Conservation (phyloP, 2,797 vertebrate species). For the Gallinago stenura region DNA sequence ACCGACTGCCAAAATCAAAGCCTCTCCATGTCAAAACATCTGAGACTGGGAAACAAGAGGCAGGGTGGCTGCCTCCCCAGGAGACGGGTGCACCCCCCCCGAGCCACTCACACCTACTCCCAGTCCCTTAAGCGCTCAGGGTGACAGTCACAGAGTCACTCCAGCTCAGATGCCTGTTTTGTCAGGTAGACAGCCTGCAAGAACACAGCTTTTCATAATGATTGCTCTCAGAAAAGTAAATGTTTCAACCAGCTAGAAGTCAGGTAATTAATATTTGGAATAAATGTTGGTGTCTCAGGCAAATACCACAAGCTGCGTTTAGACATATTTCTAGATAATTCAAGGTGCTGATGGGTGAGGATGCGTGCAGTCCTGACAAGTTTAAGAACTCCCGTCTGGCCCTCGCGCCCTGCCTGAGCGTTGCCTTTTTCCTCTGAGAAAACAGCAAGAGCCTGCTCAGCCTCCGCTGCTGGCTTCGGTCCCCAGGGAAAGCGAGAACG, state of each 20-base stretch:
- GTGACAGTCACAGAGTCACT: rapidly evolving
- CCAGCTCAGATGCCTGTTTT: background rate
- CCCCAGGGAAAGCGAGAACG: rapidly evolving
- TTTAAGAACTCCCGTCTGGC: background rate
- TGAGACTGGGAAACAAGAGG: background rate
- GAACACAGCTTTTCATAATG: background rate
- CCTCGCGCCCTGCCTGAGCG: rapidly evolving
- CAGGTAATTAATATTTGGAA: background rate
- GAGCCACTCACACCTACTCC: rapidly evolving
- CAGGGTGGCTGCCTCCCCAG: background rate
- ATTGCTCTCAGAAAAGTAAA: background rate
- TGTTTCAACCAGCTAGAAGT: background rate
- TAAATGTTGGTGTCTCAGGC: background rate
- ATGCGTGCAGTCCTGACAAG: rapidly evolving
- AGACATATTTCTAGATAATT: background rate
- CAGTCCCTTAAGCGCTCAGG: rapidly evolving
- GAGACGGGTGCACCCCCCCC: rapidly evolving
- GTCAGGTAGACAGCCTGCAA: background rate
- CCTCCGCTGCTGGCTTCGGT: background rate
- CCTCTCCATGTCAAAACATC: background rate
- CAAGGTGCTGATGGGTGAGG: background rate
- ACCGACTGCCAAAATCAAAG: background rate
- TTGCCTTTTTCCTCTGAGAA: background rate
- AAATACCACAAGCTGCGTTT: background rate
- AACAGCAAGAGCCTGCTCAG: background rate